Conservation (phyloP, 1,140 invertebrate species). For the Contarinia nasturtii region DNA sequence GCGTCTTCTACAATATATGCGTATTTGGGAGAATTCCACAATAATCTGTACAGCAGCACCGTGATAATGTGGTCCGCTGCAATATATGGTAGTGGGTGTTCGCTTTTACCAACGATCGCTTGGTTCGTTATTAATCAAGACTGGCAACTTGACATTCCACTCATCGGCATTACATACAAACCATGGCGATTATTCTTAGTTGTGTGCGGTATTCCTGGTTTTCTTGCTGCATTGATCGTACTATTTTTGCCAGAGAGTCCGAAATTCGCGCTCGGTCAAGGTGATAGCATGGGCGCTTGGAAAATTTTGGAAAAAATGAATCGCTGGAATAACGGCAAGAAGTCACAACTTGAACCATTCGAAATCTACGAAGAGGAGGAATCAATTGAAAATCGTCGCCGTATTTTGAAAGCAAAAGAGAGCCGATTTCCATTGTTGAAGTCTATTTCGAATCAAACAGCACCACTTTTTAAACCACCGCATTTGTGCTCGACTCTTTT, state of each 20-base stretch:
- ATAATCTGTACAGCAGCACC: neutral
- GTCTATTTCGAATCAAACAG: neutral
- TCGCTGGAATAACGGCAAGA: neutral
- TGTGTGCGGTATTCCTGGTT: neutral
- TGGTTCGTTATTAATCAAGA: conserved; percentile 4
- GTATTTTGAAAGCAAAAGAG: neutral
- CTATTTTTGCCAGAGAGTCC: conserved; percentile 47
- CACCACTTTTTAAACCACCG: neutral
- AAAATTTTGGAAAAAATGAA: neutral
- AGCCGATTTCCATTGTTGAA: neutral
- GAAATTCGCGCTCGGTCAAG: conserved; percentile 42
- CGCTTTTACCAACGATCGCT: neutral
- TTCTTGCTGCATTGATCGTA: conserved; percentile 16
- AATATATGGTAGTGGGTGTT: neutral
- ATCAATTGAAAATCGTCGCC: neutral
- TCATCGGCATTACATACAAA: conserved; percentile 1
- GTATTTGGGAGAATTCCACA: conserved; percentile 3
- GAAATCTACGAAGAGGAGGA: neutral
- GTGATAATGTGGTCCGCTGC: neutral
- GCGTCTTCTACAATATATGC: neutral
- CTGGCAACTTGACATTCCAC: neutral
- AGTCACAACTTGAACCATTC: neutral
- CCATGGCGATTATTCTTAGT: conserved; percentile 4
- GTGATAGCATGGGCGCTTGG: conserved; percentile 29
- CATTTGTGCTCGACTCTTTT: neutral